A percentile compares a stretch with the other conserved stretches of the same genome.
phyloP scores from a whole-genome alignment of 1,140 invertebrate genomes.

The Sweltsa coloradensis region DNA sequence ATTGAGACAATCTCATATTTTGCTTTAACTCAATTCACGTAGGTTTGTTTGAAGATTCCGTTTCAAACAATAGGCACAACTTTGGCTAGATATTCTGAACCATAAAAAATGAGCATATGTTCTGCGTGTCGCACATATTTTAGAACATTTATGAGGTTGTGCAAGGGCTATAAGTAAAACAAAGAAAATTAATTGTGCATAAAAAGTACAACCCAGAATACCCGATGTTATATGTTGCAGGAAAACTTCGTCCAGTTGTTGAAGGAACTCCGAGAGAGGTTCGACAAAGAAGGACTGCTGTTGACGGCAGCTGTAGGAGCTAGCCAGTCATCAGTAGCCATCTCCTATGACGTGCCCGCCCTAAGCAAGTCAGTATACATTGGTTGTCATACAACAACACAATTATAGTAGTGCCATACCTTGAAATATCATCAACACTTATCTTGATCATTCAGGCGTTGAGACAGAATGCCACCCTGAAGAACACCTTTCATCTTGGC shows the following conservation, averaged over 20 bases:
- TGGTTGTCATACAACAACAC: no score
- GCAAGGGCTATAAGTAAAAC: background rate
- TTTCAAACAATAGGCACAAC: background rate
- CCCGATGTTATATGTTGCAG: conserved; percentile 2
- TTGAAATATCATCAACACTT: no score
- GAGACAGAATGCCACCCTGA: no score
- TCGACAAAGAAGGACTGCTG: conserved; percentile 28
- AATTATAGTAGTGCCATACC: no score
- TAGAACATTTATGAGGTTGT: background rate
- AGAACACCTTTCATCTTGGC: no score
- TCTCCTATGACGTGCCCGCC: conserved; percentile 43
- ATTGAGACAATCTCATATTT: no score
- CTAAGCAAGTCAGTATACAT: conserved; percentile 26
- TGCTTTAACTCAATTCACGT: no score
- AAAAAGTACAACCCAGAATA: background rate
- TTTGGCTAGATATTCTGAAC: background rate
- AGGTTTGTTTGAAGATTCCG: no score
- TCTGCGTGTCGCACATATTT: background rate
- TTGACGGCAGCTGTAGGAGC: conserved; percentile 48
- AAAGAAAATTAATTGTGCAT: conserved; percentile 4
- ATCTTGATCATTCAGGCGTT: no score
- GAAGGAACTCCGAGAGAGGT: conserved; percentile 34
- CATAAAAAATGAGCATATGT: background rate
- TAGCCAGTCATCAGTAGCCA: conserved; percentile 33
- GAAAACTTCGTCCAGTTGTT: conserved; percentile 30